Conservation (phyloP, 1,140 invertebrate species). For the Ips typographus region DNA sequence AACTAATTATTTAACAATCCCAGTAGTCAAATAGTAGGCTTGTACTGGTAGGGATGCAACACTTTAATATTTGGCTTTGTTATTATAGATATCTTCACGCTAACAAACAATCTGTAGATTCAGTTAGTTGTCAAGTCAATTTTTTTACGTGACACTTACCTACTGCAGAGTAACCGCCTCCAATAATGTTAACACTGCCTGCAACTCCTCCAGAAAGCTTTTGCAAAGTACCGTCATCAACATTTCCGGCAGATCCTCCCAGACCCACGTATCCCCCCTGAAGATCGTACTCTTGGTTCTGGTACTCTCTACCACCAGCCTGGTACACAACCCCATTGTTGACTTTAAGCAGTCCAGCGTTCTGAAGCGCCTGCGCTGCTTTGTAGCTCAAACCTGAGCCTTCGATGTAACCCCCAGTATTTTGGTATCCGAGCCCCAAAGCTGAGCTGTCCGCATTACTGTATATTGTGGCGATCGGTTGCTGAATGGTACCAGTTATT, state of each 20-base stretch:
- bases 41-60: neutral
- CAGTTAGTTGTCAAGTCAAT: neutral
- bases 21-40: too few species aligned
- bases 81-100: neutral
- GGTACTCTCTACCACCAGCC: neutral
- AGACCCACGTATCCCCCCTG: neutral
- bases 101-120: neutral
- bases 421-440: constrained; percentile 23
- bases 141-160: constrained; percentile 25
- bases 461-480: constrained; percentile 44
- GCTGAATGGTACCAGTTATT: constrained; percentile 40
- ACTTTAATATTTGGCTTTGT: neutral
- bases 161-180: constrained; percentile 46
- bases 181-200: constrained; percentile 44
- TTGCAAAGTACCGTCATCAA: neutral
- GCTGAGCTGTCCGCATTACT: constrained; percentile 39
- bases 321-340: constrained; percentile 29
- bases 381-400: constrained; percentile 34
- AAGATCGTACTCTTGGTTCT: constrained; percentile 9
- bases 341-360: constrained; percentile 39
- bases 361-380: constrained; percentile 38
- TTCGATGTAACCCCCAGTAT: constrained; percentile 20
- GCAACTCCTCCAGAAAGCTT: constrained; percentile 6
- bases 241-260: neutral
- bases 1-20: too few species aligned